Conservation (phyloP, 2,797 vertebrate species). For the Hippoglossus hippoglossus region DNA sequence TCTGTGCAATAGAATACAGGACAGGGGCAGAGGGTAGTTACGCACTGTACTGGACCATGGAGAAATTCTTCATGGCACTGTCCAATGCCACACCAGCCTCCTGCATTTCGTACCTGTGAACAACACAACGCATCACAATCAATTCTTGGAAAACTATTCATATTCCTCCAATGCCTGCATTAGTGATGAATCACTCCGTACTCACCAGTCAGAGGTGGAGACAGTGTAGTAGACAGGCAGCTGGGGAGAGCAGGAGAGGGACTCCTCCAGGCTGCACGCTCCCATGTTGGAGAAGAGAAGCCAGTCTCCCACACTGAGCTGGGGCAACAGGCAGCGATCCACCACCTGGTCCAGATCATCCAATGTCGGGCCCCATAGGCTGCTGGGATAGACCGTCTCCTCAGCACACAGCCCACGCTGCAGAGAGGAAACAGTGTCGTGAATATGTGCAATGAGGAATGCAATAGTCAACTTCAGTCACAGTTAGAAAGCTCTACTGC, state of each 20-base stretch:
- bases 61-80: slow-evolving; percentile 92
- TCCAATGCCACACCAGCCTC: slow-evolving; percentile 92
- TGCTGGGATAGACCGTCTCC: slow-evolving; percentile 92
- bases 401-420: slow-evolving; percentile 77
- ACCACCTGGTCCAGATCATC: slow-evolving; percentile 96
- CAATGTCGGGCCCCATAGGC: slow-evolving; percentile 96
- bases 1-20: slow-evolving; percentile 78
- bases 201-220: slow-evolving; percentile 95
- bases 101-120: slow-evolving; percentile 94
- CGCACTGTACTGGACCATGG: slow-evolving; percentile 91
- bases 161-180: background rate
- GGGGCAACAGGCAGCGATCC: slow-evolving; percentile 95
- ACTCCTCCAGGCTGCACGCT: slow-evolving; percentile 87
- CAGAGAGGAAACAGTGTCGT: background rate
- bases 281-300: slow-evolving; percentile 98
- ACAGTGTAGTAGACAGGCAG: slow-evolving; percentile 94
- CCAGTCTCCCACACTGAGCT: slow-evolving; percentile 96
- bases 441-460: background rate
- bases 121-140: slow-evolving; percentile 36
- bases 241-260: slow-evolving; percentile 85
- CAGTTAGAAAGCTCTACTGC: background rate
- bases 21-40: slow-evolving; percentile 86
- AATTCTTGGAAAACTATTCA: background rate
- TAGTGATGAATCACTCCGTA: background rate
- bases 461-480: background rate